A percentile compares a stretch with the other conserved stretches of the same genome.
phyloP scores from a whole-genome alignment of 2,113 vertebrate species.

The Laticauda colubrina region DNA sequence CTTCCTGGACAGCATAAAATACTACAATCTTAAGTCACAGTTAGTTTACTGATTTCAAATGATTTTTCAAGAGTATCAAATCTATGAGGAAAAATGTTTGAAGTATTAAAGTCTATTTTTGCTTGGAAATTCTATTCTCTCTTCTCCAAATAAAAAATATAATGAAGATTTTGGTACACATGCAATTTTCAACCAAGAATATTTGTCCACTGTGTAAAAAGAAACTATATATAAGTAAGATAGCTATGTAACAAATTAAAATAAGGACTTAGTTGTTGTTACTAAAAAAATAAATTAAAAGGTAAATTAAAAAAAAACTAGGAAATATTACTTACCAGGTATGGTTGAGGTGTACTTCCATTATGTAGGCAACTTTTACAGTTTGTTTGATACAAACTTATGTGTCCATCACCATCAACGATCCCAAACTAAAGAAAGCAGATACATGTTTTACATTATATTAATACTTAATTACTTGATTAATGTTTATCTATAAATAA shows the following conservation, averaged over 20 bases:
- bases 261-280: not conserved
- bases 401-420: slow-evolving; percentile 91
- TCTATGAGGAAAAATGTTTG: not conserved
- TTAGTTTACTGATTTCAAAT: not conserved
- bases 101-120: not conserved
- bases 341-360: slow-evolving; percentile 88
- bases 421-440: slow-evolving; percentile 85
- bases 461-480: not conserved
- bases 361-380: slow-evolving; percentile 79
- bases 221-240: not conserved
- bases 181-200: not conserved
- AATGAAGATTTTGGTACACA: not conserved
- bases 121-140: not conserved
- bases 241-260: not conserved
- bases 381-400: slow-evolving; percentile 97
- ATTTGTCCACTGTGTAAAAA: not conserved
- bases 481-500: not conserved
- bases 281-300: not conserved
- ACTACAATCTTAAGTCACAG: not conserved
- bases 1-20: not conserved
- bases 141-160: not conserved
- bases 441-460: not conserved
- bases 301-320: not conserved
- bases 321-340: slow-evolving; percentile 78
- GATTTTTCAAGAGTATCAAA: not conserved